Base-by-base conservation (phyloP, 2,888 invertebrate genomes). In the Sclerodermus sp. region DNA sequence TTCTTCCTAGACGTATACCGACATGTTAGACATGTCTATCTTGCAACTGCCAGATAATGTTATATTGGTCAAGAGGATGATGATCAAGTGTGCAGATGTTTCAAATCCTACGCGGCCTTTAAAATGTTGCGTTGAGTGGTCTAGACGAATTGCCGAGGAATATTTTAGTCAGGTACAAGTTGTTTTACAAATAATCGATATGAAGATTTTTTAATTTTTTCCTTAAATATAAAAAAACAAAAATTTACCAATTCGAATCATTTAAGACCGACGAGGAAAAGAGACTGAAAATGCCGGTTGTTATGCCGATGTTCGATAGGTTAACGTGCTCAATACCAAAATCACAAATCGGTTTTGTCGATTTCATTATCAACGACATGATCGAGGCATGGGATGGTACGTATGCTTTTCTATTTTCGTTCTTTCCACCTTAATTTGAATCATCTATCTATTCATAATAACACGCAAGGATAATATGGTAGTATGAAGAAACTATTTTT, bases 291-390 rank as follows among this genome's bases (percentile, higher is more conserved):
- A 80, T 98, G 69, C 97, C 98, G 0, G 93, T 98, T 8, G 94
- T 97, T 57, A 98, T 99, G 98, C 96, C 97, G 8, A 91, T 96
- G 87, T 99, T 98, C 79, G 97, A 98, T 80, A 86, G 96, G 63
- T 84, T 87, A 53, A 89, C 92, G 1, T 97, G 97, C 81, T 96
- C 96, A 70, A 93, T 99, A 75, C 96, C 98, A 46, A 93, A 96
- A 80, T 95, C 96, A 53, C 98, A 98, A 82, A 93, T 95, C 69
- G 95, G 96, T 49, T 98, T 98, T 80, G 91, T 96, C 59, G 98
- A 98, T 79, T 96, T 91, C 81, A 98, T 98, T 74, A 95, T 97
- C 68, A 92, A 92, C 67, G 96, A 96, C 73, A 96, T 98, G 93
- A 93, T 97, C 82, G 94, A 96, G 73, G 93, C 94, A 29, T 98